Evolutionary conservation across 2,113 vertebrate species (phyloP).

Genomic region (Eretmochelys imbricata): DNA sequence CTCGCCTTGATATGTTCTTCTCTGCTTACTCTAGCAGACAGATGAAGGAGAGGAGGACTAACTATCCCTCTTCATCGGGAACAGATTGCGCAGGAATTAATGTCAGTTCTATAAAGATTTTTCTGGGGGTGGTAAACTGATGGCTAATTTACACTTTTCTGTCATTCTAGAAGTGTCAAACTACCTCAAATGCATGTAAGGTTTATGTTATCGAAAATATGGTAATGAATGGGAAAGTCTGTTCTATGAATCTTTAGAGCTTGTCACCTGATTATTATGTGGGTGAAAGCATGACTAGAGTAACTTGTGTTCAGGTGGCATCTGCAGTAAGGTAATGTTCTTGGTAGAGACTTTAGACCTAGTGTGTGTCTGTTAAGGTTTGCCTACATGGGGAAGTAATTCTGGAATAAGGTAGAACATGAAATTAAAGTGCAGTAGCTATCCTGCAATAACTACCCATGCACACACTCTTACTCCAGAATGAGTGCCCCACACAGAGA

Average conservation of each 20-base stretch:
- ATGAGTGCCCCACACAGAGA: neutral
- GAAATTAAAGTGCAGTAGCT: rapidly evolving
- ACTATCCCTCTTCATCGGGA: neutral
- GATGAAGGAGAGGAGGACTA: neutral
- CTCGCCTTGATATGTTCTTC: rapidly evolving
- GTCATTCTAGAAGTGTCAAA: neutral
- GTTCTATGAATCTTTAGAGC: neutral
- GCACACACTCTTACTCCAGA: neutral
- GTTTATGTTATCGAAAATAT: neutral
- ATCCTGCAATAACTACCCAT: neutral
- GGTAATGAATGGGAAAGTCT: neutral
- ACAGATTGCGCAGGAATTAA: neutral
- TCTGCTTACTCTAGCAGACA: neutral
- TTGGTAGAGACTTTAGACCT: neutral
- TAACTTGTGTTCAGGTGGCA: neutral
- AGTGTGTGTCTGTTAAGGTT: neutral
- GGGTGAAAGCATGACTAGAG: rapidly evolving
- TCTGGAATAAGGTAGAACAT: rapidly evolving
- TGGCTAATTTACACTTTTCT: neutral
- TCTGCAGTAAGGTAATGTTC: rapidly evolving
- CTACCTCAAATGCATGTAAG: rapidly evolving
- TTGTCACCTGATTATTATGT: neutral
- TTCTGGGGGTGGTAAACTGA: neutral
- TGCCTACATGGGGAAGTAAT: neutral
- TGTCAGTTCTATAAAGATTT: neutral